Evolutionary conservation across 2,797 vertebrate genomes (phyloP).

Genomic region (Alauda arvensis): DNA sequence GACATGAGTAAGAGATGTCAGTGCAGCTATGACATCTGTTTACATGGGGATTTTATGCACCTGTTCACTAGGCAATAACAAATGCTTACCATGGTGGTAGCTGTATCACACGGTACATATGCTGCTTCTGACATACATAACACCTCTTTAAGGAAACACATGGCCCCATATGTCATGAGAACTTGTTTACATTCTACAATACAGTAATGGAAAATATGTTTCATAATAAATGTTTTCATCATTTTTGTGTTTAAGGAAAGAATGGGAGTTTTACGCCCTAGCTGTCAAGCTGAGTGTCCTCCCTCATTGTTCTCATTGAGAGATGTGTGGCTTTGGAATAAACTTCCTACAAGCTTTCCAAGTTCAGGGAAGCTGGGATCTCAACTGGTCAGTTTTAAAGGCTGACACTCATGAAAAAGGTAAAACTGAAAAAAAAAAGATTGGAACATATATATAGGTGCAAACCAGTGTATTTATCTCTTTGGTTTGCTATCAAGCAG

Average conservation of each 20-base stretch:
- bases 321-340: neutral
- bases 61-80: conserved; percentile 69
- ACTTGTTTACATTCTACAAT: conserved; percentile 73
- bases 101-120: conserved; percentile 72
- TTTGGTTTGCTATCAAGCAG: neutral
- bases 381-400: neutral
- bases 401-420: neutral
- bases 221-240: conserved; percentile 75
- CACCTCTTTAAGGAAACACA: conserved; percentile 77
- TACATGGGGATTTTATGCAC: conserved; percentile 66
- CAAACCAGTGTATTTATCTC: neutral
- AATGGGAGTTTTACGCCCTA: conserved; percentile 48
- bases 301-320: conserved; percentile 17
- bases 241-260: conserved; percentile 64
- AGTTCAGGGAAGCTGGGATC: neutral
- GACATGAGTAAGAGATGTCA: conserved; percentile 34
- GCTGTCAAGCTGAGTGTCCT: conserved; percentile 41
- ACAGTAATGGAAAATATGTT: conserved; percentile 73
- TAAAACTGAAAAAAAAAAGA: neutral
- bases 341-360: neutral
- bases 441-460: neutral
- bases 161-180: conserved; percentile 76
- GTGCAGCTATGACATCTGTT: conserved; percentile 62
- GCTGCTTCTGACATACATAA: conserved; percentile 73
- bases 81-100: conserved; percentile 62